Percentiles rank a stretch among this genome's conserved stretches.
These are phyloP conservation scores for Rhabdornis inornatus DNA, from an alignment of 2,113 vertebrate species.

Conservation along the genomic window DNA sequence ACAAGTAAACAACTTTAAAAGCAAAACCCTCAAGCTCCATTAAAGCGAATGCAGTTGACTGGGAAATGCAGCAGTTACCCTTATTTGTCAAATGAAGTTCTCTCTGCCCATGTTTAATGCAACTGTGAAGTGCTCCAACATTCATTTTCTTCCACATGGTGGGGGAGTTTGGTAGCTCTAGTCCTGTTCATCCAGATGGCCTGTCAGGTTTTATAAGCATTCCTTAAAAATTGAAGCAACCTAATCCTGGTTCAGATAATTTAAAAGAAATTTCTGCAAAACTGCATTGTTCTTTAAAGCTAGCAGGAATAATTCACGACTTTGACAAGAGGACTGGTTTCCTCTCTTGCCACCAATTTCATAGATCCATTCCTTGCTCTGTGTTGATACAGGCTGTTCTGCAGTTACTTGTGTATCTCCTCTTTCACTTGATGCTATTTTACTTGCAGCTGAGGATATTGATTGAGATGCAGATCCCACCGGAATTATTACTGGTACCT, in stretches of 20 bases:
- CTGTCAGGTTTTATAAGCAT: background rate
- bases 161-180: background rate
- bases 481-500: background rate
- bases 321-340: background rate
- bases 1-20: background rate
- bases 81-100: background rate
- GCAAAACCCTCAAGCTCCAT: background rate
- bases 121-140: background rate
- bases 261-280: background rate
- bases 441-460: background rate
- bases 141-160: background rate
- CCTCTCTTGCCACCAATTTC: background rate
- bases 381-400: background rate
- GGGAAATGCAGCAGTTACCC: background rate
- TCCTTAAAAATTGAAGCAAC: background rate
- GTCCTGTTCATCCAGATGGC: background rate
- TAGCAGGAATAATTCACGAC: background rate
- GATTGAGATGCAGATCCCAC: background rate
- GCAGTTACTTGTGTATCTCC: background rate
- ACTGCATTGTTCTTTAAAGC: background rate
- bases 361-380: background rate
- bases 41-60: accelerated
- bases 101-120: background rate
- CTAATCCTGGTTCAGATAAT: background rate
- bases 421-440: background rate